These are phyloP conservation scores for Eriocheir sinensis DNA, from an alignment of 1,140 invertebrate genomes.

Conservation along the genomic window DNA sequence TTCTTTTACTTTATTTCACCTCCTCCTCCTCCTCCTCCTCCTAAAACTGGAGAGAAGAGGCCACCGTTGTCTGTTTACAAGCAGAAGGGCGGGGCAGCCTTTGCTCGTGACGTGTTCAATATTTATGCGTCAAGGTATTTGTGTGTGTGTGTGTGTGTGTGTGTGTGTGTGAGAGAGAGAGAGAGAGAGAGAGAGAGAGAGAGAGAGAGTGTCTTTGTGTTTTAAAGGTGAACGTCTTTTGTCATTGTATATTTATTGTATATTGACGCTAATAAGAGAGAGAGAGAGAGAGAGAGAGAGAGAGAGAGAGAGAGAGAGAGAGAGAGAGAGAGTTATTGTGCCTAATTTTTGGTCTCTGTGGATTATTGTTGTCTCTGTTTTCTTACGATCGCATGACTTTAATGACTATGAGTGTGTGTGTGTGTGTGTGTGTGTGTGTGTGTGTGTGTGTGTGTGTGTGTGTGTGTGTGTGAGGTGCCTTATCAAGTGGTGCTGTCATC, in stretches of 20 bases:
- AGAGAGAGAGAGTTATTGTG: too few relatives aligned
- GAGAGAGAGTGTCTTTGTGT: not conserved
- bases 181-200: too few relatives aligned
- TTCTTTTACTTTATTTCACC: not conserved
- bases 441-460: constrained; percentile 22
- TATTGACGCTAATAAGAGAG: not conserved
- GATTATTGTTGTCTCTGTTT: too few relatives aligned
- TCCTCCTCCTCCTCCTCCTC: not conserved
- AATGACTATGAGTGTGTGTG: too few relatives aligned
- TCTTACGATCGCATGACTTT: too few relatives aligned
- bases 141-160: constrained; percentile 14
- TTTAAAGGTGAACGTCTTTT: not conserved
- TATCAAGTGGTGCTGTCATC: not conserved
- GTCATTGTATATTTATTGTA: not conserved
- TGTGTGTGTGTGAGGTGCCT: not conserved
- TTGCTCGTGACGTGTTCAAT: constrained; percentile 23
- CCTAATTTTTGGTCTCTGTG: not conserved
- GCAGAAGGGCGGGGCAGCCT: not conserved
- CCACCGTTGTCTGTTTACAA: not conserved
- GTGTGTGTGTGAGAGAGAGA: not conserved
- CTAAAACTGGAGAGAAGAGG: not conserved
- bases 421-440: not conserved
- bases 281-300: too few relatives aligned
- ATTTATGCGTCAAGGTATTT: not conserved
- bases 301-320: too few relatives aligned